Evolutionary conservation across 2,888 invertebrate species (phyloP).

Genomic region (Sminthurides aquaticus): DNA sequence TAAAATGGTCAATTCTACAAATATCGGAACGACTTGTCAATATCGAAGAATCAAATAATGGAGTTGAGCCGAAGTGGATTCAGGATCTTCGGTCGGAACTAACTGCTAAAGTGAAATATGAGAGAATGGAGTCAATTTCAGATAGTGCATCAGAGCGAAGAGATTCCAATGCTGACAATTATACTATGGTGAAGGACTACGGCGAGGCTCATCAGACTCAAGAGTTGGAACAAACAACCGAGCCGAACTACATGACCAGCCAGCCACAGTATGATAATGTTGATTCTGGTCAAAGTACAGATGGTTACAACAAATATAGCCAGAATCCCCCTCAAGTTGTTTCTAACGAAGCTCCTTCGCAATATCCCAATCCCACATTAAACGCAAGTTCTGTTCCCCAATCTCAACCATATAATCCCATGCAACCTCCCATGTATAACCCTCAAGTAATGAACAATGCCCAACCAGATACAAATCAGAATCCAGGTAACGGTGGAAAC

Average conservation of each 20-base stretch:
- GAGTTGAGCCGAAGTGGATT: constrained; percentile 20
- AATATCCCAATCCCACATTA: too few species aligned
- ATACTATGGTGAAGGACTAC: too few species aligned
- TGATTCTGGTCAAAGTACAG: too few species aligned
- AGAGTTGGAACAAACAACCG: too few species aligned
- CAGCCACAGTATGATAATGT: too few species aligned
- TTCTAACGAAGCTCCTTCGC: too few species aligned
- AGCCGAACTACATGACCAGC: too few species aligned
- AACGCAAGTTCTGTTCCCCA: too few species aligned
- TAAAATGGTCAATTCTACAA: constrained; percentile 30
- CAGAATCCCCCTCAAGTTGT: too few species aligned
- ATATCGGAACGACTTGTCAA: constrained; percentile 33
- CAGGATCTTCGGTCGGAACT: constrained; percentile 13
- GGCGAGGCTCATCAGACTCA: too few species aligned
- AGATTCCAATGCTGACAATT: constrained; percentile 13
- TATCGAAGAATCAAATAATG: constrained; percentile 16
- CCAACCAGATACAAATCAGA: not conserved
- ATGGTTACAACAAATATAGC: too few species aligned
- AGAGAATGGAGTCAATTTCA: not conserved
- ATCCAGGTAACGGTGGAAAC: not conserved
- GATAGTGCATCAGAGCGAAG: constrained; percentile 13
- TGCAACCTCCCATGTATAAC: not conserved
- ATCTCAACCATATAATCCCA: too few species aligned
- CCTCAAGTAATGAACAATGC: not conserved
- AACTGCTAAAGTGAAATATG: not conserved